Percentiles rank a stretch among this genome's conserved stretches.
These are phyloP conservation scores for Anthoscopus minutus DNA, from an alignment of 2,113 vertebrate species.

Conservation along the genomic window DNA sequence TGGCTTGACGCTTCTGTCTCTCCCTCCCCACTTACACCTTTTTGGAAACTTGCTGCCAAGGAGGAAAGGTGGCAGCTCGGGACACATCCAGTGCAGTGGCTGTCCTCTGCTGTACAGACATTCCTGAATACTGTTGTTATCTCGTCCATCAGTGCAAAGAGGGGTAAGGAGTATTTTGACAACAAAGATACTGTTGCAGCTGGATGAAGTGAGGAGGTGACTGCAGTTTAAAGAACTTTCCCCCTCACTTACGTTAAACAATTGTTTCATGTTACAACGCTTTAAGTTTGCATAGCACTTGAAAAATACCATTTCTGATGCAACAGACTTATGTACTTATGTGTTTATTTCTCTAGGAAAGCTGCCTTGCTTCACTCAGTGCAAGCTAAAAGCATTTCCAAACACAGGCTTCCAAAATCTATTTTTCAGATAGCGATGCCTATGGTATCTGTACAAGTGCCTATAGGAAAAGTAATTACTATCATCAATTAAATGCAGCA, in stretches of 20 bases:
- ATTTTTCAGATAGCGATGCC: not conserved
- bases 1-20: not conserved
- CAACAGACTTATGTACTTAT: not conserved
- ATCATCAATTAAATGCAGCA: not conserved
- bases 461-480: not conserved
- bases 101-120: not conserved
- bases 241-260: not conserved
- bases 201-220: not conserved
- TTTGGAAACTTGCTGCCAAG: not conserved
- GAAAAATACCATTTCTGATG: not conserved
- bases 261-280: not conserved
- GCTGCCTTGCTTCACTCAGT: not conserved
- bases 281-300: not conserved
- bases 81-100: not conserved
- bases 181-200: not conserved
- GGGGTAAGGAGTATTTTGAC: not conserved
- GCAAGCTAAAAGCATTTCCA: not conserved
- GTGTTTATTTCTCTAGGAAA: not conserved
- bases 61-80: not conserved
- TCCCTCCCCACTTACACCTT: not conserved
- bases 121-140: not conserved
- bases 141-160: not conserved
- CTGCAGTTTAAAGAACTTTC: not conserved
- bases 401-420: not conserved
- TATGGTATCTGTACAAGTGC: rapidly evolving